Conservation (phyloP, 2,113 vertebrate species). For the Phainopepla nitens region DNA sequence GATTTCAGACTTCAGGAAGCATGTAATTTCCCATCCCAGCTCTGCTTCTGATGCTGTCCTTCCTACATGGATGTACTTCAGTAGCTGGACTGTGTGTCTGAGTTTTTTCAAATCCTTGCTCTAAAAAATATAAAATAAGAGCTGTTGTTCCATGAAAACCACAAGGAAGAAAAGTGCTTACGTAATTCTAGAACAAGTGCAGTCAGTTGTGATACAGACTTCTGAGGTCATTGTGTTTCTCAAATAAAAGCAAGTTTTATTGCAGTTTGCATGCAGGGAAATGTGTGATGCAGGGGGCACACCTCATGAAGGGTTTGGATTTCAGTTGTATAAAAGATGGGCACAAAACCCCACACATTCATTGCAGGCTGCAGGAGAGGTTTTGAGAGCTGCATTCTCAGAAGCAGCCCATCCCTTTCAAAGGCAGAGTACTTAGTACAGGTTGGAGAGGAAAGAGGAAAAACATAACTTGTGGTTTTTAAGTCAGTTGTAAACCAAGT, state of each 20-base stretch:
- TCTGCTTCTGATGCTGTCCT: neutral
- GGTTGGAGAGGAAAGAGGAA: neutral
- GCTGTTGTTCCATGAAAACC: neutral
- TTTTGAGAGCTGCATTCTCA: neutral
- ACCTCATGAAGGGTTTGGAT: neutral
- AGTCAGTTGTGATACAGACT: neutral
- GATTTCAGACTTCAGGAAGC: neutral
- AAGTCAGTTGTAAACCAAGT: neutral
- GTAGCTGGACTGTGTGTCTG: neutral
- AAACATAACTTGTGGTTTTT: neutral
- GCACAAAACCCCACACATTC: neutral
- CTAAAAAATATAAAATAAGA: neutral
- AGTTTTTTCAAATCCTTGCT: neutral
- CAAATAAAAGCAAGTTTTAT: neutral
- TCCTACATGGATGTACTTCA: neutral
- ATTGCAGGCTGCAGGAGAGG: neutral
- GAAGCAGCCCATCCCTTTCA: neutral
- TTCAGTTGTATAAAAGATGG: neutral
- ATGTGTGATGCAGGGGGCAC: neutral
- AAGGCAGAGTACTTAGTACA: neutral
- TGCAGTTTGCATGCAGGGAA: neutral
- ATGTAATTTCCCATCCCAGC: neutral
- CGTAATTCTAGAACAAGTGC: neutral
- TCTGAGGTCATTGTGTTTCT: neutral
- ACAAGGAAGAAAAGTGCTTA: neutral